Conservation (phyloP, 1,140 invertebrate species). For the Eriocheir sinensis region DNA sequence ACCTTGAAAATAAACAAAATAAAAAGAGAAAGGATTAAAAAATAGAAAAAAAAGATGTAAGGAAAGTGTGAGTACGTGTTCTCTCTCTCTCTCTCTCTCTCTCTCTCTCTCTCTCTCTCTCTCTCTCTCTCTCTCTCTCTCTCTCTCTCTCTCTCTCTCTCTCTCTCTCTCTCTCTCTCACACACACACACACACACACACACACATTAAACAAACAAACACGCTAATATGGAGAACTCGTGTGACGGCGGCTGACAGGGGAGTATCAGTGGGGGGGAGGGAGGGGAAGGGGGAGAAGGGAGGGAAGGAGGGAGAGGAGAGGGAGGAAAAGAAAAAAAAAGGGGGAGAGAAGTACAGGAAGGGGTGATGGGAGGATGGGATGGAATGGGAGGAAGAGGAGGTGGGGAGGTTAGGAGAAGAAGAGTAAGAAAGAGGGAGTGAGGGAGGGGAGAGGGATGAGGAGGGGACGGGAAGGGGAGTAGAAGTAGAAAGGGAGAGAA, state of each 20-base stretch:
- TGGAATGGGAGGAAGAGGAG: neutral
- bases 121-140: constrained; percentile 33
- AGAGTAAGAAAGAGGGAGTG: neutral
- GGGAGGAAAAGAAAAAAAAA: neutral
- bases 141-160: constrained; percentile 28
- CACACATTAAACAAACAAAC: neutral
- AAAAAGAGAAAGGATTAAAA: no score
- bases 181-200: no score
- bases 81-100: neutral
- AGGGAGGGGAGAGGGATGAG: neutral
- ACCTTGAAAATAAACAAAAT: no score
- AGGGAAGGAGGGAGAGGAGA: neutral
- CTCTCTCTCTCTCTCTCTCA: no score
- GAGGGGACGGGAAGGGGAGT: neutral
- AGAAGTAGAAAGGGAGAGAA: neutral
- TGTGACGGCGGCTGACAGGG: neutral
- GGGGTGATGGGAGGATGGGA: neutral
- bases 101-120: constrained; percentile 20
- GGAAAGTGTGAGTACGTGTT: no score
- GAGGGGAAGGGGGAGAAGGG: neutral
- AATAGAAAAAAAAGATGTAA: no score
- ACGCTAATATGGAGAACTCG: neutral
- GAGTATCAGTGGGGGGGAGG: neutral
- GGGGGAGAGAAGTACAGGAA: neutral
- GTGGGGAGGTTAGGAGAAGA: neutral